phyloP scores from a whole-genome alignment of 1,140 invertebrate species.

The Zaprionus vittiger region DNA sequence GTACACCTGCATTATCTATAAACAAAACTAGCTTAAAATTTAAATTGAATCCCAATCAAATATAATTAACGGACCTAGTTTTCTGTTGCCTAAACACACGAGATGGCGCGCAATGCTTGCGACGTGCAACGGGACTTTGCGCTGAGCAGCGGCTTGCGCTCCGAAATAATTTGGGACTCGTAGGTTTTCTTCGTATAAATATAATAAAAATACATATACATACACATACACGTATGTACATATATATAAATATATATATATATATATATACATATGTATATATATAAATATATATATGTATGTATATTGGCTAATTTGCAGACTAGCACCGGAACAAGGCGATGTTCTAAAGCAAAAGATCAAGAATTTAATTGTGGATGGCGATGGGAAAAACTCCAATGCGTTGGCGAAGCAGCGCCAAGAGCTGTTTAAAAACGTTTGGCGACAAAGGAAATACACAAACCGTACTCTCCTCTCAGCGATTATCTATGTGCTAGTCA shows the following conservation, averaged over 20 bases:
- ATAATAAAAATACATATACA: constrained; percentile 8
- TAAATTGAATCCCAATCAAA: background rate
- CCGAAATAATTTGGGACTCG: constrained; percentile 79
- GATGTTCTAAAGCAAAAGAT: constrained; percentile 68
- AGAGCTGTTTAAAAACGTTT: constrained; percentile 67
- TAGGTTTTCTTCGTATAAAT: constrained; percentile 41
- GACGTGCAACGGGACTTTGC: constrained; percentile 80
- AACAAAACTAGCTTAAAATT: background rate
- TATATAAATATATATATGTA: no score
- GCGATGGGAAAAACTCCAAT: constrained; percentile 19
- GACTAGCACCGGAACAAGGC: constrained; percentile 56
- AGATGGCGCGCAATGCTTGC: constrained; percentile 54
- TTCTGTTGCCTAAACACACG: background rate
- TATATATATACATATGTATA: no score
- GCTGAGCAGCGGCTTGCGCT: constrained; percentile 54
- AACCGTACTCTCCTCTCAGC: constrained; percentile 69
- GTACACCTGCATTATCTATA: background rate
- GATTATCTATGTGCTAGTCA: constrained; percentile 77
- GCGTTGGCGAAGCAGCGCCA: constrained; percentile 46
- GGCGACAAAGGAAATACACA: constrained; percentile 69
- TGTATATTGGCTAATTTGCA: constrained; percentile 1
- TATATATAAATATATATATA: no score
- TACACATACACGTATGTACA: no score
- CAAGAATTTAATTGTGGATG: constrained; percentile 50
- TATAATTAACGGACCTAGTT: background rate